These are phyloP conservation scores for Abrostola tripartita DNA, from an alignment of 2,888 invertebrate genomes.

Conservation along the genomic window DNA sequence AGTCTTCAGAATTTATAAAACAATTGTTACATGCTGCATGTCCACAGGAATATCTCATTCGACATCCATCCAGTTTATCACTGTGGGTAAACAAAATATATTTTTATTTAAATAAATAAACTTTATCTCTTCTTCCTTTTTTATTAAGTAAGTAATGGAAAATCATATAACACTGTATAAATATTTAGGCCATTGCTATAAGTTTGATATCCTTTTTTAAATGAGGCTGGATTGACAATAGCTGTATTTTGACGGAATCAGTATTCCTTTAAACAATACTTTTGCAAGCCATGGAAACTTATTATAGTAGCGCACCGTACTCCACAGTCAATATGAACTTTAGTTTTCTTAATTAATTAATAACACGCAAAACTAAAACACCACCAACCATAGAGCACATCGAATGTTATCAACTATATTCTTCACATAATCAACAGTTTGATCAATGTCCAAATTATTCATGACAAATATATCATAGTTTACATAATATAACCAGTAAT, in stretches of 20 bases:
- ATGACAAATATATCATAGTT: slow-evolving; percentile 57
- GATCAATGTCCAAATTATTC: slow-evolving; percentile 64
- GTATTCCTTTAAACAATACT: too few species aligned
- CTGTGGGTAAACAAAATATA: slow-evolving; percentile 58
- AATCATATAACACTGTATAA: too few species aligned
- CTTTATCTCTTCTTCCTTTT: too few species aligned
- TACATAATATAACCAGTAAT: slow-evolving; percentile 14
- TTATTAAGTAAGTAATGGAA: too few species aligned
- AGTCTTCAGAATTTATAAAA: slow-evolving; percentile 60
- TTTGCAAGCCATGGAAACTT: too few species aligned
- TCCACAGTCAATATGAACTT: too few species aligned
- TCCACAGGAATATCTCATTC: slow-evolving; percentile 75
- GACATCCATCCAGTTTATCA: slow-evolving; percentile 68
- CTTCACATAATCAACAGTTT: slow-evolving; percentile 66
- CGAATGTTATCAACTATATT: slow-evolving; percentile 69
- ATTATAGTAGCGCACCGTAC: too few species aligned
- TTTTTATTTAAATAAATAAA: neutral
- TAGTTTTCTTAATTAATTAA: neutral
- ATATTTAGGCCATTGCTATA: too few species aligned
- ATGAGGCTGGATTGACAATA: too few species aligned
- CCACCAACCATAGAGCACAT: slow-evolving; percentile 74
- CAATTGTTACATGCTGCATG: slow-evolving; percentile 76
- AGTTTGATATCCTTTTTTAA: too few species aligned
- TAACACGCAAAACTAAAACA: neutral
- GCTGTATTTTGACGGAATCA: too few species aligned